A percentile compares a stretch with the other conserved stretches of the same genome.
These are phyloP conservation scores for Hyposmocoma kahamanoa DNA, from an alignment of 1,140 invertebrate species.

Conservation along the genomic window DNA sequence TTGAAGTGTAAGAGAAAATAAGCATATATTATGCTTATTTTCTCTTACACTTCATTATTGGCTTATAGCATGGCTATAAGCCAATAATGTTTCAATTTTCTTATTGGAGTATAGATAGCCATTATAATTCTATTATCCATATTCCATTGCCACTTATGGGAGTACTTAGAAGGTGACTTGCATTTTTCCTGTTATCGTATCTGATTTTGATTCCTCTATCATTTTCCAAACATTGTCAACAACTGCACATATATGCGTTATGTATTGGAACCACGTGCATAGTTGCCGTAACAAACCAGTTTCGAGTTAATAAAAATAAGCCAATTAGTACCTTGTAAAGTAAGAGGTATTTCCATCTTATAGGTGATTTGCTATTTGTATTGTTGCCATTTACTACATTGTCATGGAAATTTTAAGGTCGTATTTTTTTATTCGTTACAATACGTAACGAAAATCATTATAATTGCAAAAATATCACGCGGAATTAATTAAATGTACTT, in stretches of 20 bases:
- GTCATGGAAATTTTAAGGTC: background rate
- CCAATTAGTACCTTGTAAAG: conserved; percentile 1
- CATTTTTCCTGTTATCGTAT: background rate
- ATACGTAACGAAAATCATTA: background rate
- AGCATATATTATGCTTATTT: too few relatives aligned
- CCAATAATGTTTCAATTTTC: too few relatives aligned
- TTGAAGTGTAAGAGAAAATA: too few relatives aligned
- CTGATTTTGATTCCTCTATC: background rate
- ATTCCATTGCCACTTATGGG: too few relatives aligned
- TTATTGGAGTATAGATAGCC: too few relatives aligned
- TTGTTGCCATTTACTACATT: background rate
- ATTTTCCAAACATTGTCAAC: conserved; percentile 18
- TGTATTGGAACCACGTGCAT: conserved; percentile 20
- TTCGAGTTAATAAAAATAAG: conserved; percentile 25
- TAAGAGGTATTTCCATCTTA: conserved; percentile 2
- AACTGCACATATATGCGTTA: conserved; percentile 16
- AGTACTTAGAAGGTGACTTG: background rate
- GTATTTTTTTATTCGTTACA: background rate
- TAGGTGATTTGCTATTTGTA: background rate
- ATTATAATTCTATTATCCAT: too few relatives aligned
- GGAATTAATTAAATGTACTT: too few relatives aligned
- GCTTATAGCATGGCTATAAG: too few relatives aligned
- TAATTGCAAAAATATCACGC: conserved; percentile 10
- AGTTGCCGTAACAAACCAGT: conserved; percentile 41
- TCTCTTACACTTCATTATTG: too few relatives aligned